Conservation (phyloP, 2,113 vertebrate species). For the Pleuronectes platessa region DNA sequence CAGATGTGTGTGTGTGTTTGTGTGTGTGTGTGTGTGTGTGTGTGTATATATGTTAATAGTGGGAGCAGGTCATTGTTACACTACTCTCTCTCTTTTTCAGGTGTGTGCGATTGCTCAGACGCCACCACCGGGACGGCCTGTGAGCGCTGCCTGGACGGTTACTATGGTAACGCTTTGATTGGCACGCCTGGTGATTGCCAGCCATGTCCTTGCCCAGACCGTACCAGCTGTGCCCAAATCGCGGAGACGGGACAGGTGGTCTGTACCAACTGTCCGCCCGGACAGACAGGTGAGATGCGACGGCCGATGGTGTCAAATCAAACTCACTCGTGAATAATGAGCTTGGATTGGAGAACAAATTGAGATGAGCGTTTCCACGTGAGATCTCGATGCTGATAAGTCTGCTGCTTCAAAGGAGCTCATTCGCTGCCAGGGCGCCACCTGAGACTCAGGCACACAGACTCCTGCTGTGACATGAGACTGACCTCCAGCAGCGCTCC, state of each 20-base stretch:
- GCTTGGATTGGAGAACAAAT: conserved; percentile 18
- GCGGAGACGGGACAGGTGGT: conserved; percentile 85
- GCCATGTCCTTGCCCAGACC: conserved; percentile 89
- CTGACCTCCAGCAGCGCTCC: conserved; percentile 25
- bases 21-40: conserved; percentile 72
- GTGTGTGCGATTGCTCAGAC: conserved; percentile 87
- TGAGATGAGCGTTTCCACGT: conserved; percentile 6
- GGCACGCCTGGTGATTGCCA: conserved; percentile 85
- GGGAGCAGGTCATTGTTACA: background rate
- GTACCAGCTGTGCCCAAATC: conserved; percentile 82
- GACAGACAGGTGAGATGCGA: conserved; percentile 88
- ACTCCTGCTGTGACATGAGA: background rate
- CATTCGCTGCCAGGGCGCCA: conserved; percentile 4
- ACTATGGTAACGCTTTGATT: conserved; percentile 87
- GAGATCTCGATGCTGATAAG: conserved; percentile 15
- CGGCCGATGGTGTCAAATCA: background rate
- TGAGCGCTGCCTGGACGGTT: conserved; percentile 88
- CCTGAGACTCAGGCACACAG: conserved; percentile 5
- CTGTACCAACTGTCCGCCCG: conserved; percentile 89
- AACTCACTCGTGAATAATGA: conserved; percentile 3
- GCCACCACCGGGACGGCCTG: conserved; percentile 89
- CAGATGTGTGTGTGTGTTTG: conserved; percentile 38
- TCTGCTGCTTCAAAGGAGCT: background rate
- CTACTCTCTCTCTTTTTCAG: conserved; percentile 75
- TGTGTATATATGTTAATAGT: conserved; percentile 32